These are phyloP conservation scores for Galemys pyrenaicus DNA, from an alignment of 2,113 vertebrate genomes.

Conservation along the genomic window DNA sequence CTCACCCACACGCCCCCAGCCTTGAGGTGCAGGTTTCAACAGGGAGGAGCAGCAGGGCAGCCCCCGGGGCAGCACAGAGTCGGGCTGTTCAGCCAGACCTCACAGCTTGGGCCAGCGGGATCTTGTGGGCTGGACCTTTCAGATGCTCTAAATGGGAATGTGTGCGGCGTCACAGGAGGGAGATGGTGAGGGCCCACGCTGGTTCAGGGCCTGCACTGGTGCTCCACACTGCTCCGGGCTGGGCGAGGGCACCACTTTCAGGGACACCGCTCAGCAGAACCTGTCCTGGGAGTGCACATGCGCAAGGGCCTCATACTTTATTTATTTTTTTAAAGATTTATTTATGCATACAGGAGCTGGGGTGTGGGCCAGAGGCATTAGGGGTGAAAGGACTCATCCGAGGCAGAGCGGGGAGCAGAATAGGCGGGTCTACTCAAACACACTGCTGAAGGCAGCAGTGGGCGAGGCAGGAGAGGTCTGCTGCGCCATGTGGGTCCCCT, in stretches of 20 bases:
- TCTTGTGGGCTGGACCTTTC: background rate
- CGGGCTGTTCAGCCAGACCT: fast-evolving
- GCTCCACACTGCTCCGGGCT: background rate
- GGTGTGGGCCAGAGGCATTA: too few relatives aligned
- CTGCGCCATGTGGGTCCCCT: too few relatives aligned
- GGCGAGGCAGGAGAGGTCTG: too few relatives aligned
- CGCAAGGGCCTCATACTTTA: fast-evolving
- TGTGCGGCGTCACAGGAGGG: fast-evolving
- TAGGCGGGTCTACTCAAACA: too few relatives aligned
- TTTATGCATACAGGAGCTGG: too few relatives aligned
- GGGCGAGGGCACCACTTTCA: background rate
- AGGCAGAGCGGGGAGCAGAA: too few relatives aligned
- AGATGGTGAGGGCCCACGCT: background rate
- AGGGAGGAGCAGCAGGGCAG: background rate
- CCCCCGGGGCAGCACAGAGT: background rate
- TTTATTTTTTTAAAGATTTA: too few relatives aligned
- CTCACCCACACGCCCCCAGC: background rate
- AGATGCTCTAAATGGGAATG: background rate
- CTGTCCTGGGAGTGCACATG: fast-evolving
- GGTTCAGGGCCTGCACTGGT: background rate
- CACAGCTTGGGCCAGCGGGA: fast-evolving
- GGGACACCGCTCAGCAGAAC: background rate
- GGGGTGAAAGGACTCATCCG: too few relatives aligned
- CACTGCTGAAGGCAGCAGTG: too few relatives aligned
- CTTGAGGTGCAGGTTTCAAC: background rate